phyloP scores from a whole-genome alignment of 2,888 invertebrate genomes.

The Myopa testacea region DNA sequence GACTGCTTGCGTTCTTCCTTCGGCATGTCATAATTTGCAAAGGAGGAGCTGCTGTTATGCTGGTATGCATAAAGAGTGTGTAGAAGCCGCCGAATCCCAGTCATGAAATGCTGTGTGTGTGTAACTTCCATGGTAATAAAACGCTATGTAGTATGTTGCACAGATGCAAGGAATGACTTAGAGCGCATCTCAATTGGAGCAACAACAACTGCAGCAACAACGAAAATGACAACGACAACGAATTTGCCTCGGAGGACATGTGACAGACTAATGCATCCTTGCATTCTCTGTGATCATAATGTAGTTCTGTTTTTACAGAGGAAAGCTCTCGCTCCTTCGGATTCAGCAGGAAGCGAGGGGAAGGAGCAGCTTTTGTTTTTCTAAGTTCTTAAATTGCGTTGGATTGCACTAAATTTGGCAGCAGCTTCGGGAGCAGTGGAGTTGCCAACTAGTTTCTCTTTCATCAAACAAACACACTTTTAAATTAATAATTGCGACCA shows the following conservation, averaged over 20 bases:
- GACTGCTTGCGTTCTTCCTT: constrained; percentile 20
- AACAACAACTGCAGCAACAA: constrained; percentile 45
- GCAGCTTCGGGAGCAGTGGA: constrained; percentile 4
- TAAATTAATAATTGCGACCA: no score
- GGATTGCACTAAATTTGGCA: constrained; percentile 3
- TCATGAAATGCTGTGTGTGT: constrained; percentile 49
- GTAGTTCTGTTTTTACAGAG: constrained; percentile 60
- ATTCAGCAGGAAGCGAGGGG: neutral
- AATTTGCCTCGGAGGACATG: constrained; percentile 62
- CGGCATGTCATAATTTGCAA: constrained; percentile 45
- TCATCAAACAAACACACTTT: neutral
- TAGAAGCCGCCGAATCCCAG: constrained; percentile 58
- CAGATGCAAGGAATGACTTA: constrained; percentile 22
- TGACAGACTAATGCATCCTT: constrained; percentile 67
- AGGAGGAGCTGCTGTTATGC: constrained; percentile 14
- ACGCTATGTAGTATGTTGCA: constrained; percentile 46
- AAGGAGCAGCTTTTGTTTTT: neutral
- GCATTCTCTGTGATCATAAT: constrained; percentile 67
- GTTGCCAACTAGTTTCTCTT: neutral
- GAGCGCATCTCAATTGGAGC: neutral
- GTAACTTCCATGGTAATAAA: constrained; percentile 47
- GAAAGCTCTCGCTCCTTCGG: neutral
- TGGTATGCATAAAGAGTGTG: constrained; percentile 25
- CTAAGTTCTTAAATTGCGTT: constrained; percentile 23
- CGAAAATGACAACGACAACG: constrained; percentile 46